Evolutionary conservation across 1,140 invertebrate species (phyloP), one percentile per base, ranked within the genome.

Genomic region (Drosophila albomicans): DNA sequence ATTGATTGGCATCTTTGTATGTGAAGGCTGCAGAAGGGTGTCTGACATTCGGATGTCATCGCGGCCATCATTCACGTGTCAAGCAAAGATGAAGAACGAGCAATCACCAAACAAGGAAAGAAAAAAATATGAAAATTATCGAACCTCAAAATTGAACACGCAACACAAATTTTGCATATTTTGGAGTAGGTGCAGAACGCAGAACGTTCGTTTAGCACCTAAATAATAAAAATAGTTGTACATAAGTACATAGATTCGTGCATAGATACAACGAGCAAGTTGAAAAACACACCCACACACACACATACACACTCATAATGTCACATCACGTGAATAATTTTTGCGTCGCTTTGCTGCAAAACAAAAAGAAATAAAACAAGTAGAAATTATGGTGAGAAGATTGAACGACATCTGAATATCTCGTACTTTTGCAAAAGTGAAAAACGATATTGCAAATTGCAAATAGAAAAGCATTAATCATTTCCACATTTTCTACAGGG

Each of bases 141-240:
- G 41, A 43, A 43, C 11, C 41, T 13, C 11, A n/a, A 43, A 43
- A 38, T 38, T 38, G 35, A 1, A 38, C 35, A 38, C 35, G 35
- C 35, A 38, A 43, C 41, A 13, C 7, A 49, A 10, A 10, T 73
- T 52, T 73, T 69, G 43, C 56, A 69, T 70, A 38, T 57, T 75
- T 38, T 61, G 11, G 35, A 64, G 25, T 5, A 63, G 69, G 63
- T 73, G 73, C 69, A 51, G 41, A n/a, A 52, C 51, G 69, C 57
- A 65, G 64, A 78, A 71, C 66, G 66, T 78, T 79, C 76, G 62
- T 79, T 79, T 79, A 79, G 75, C 76, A 78, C 75, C 58, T 78
- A 63, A 78, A 78, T 78, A 78, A 72, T 78, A 58, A 78, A 66
- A 68, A 54, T 58, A 75, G 61, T 75, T 32, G 8, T 13, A 45